Evolutionary conservation across 2,888 invertebrate genomes (phyloP).

Genomic region (Rhagophthalmus giganteus): DNA sequence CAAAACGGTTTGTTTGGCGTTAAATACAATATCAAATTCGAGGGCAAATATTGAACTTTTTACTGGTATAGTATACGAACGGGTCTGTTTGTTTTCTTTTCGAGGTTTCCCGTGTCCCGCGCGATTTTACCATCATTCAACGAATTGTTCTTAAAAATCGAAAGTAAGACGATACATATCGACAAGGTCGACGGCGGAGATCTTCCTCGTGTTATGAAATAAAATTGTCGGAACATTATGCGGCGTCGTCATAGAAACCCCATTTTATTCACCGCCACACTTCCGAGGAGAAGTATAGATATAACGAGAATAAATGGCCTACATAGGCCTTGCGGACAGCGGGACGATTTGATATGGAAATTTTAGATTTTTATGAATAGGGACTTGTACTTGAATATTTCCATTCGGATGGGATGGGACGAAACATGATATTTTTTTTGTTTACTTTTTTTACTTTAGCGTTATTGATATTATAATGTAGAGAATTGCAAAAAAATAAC

Average conservation of each 20-base stretch:
- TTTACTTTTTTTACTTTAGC: too few species aligned
- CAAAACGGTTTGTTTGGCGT: not conserved
- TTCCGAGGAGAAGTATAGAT: conserved; percentile 10
- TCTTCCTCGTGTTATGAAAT: too few species aligned
- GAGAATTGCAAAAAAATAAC: too few species aligned
- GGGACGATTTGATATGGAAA: conserved; percentile 26
- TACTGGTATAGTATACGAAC: too few species aligned
- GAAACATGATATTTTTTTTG: not conserved
- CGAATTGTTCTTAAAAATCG: too few species aligned
- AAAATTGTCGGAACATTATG: too few species aligned
- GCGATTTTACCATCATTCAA: too few species aligned
- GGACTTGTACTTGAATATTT: not conserved
- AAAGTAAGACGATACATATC: too few species aligned
- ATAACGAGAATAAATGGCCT: conserved; percentile 24
- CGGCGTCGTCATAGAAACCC: conserved; percentile 20
- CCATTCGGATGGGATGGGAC: not conserved
- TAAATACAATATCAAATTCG: not conserved
- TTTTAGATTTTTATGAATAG: conserved; percentile 22
- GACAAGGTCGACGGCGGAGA: too few species aligned
- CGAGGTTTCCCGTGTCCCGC: too few species aligned
- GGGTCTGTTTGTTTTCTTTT: too few species aligned
- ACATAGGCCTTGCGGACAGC: conserved; percentile 19
- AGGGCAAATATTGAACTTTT: not conserved
- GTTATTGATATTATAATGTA: too few species aligned
- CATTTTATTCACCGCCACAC: conserved; percentile 20